Percentiles rank a stretch among this genome's conserved stretches.
phyloP scores from a whole-genome alignment of 2,888 invertebrate genomes.

The Esperia sulphurella region DNA sequence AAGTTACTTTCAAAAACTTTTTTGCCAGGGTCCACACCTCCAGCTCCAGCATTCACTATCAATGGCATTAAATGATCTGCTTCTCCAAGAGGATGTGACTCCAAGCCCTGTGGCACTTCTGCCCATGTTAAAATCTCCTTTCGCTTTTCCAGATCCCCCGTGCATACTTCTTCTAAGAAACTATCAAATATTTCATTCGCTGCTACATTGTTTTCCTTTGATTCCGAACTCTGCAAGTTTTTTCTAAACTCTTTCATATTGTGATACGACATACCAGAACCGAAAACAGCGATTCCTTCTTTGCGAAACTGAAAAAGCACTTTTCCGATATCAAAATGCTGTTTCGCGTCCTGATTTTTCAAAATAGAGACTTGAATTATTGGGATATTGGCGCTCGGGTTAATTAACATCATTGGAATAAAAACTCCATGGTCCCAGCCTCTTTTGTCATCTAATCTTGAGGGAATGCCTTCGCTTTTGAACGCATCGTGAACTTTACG shows the following conservation, averaged over 20 bases:
- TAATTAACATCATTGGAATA: constrained; percentile 47
- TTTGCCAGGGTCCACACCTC: constrained; percentile 26
- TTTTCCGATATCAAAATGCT: constrained; percentile 39
- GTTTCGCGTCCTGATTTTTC: constrained; percentile 32
- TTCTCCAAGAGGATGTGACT: constrained; percentile 31
- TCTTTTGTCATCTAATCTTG: constrained; percentile 32
- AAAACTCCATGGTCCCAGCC: constrained; percentile 54
- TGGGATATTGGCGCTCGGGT: constrained; percentile 43
- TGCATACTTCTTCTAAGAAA: constrained; percentile 27
- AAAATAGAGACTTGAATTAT: constrained; percentile 43
- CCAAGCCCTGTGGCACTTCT: constrained; percentile 21
- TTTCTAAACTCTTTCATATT: constrained; percentile 28
- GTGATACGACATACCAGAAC: constrained; percentile 45
- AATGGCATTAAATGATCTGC: constrained; percentile 49
- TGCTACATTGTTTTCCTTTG: constrained; percentile 5
- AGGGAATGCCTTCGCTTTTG: constrained; percentile 26
- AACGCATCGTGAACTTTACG: constrained; percentile 34
- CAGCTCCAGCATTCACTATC: constrained; percentile 38
- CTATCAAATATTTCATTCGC: constrained; percentile 28
- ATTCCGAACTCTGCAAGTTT: constrained; percentile 10
- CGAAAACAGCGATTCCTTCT: constrained; percentile 38
- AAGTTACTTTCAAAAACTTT: constrained; percentile 33
- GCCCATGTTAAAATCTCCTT: constrained; percentile 31
- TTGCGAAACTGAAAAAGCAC: constrained; percentile 34
- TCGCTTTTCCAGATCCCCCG: constrained; percentile 14